Base-by-base conservation (phyloP, 2,113 vertebrate genomes). In the Rhabdornis inornatus region DNA sequence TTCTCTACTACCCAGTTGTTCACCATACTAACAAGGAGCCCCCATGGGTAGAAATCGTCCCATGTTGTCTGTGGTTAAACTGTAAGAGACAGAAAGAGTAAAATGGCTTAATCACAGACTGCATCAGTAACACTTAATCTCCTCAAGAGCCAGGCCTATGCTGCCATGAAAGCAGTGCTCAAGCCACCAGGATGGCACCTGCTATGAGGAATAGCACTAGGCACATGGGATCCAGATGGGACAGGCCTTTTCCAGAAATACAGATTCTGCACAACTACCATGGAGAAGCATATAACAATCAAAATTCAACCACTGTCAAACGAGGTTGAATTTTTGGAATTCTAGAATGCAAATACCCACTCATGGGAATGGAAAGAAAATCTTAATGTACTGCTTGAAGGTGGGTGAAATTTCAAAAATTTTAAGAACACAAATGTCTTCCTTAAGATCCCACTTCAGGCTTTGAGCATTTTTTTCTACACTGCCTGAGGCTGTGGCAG, bases 1-100 rank as follows among this genome's bases (percentile, higher is more conserved):
- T 82, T 66, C 49, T 61, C 3, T 12, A 24, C 15, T 28, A 24
- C 5, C 33, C 5, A 10, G 11, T 13, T 82, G 52, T 60, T 64
- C 28, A 45, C 42, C 6, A 2, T 8, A 4, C 9, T 59, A 33
- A 27, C 24, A 22, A 35, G 0, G 4, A 57, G 13, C 15, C 15
- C 5, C n/a, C 2, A 4, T 0, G 7, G 33, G 31, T 20, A n/a
- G 40, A 42, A 77, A 11, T 60, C 1, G 0, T 75, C 78, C 5
- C 5, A 14, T 7, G 7, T 14, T 86, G 25, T 16, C 37, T 52
- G 19, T 50, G 68, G 13, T 33, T 63, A 66, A 72, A 35, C 30
- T 57, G 2, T 13, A 10, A 31, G 45, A 39, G 33, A 33, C 3
- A 13, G 60, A 53, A 40, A 4, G 12, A 35, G 12, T 61, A 13